Evolutionary conservation across 2,113 vertebrate genomes (phyloP).

Genomic region (Sebastes fasciatus): DNA sequence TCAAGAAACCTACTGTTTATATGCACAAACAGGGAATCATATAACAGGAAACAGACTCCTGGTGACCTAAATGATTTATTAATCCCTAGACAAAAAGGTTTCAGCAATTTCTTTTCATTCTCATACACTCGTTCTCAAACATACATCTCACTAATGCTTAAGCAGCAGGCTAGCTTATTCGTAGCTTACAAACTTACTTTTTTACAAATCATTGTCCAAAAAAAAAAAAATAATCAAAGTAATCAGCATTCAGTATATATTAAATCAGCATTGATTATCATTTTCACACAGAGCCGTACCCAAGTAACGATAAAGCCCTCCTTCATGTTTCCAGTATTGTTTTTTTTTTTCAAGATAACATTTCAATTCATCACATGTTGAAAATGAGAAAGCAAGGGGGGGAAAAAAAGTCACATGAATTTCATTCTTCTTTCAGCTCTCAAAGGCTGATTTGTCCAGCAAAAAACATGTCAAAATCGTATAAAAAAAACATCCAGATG

Average conservation of each 20-base stretch:
- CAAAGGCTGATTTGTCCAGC: constrained; percentile 70
- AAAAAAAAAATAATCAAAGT: constrained; percentile 64
- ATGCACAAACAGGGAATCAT: constrained; percentile 67
- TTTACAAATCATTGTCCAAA: constrained; percentile 81
- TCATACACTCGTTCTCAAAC: constrained; percentile 68
- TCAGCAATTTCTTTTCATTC: constrained; percentile 61
- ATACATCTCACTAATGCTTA: constrained; percentile 69
- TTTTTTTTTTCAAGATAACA: constrained; percentile 68
- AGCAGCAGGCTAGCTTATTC: constrained; percentile 83
- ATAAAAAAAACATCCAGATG: constrained; percentile 78
- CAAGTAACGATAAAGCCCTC: constrained; percentile 73
- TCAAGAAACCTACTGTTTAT: constrained; percentile 55
- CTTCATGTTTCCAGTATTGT: constrained; percentile 74
- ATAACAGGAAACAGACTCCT: constrained; percentile 64
- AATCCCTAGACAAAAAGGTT: constrained; percentile 63
- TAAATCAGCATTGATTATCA: constrained; percentile 78
- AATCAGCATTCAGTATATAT: constrained; percentile 82
- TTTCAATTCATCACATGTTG: constrained; percentile 62
- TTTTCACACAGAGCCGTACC: constrained; percentile 59
- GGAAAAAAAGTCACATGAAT: constrained; percentile 59
- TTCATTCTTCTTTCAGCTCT: constrained; percentile 68
- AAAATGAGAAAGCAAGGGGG: constrained; percentile 60
- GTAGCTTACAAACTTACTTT: constrained; percentile 79
- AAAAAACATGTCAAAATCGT: constrained; percentile 74
- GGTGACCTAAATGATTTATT: constrained; percentile 76